Percentiles rank a stretch among this genome's conserved stretches.
Conservation (phyloP, 2,888 invertebrate species). For the Sialis lutaria region DNA sequence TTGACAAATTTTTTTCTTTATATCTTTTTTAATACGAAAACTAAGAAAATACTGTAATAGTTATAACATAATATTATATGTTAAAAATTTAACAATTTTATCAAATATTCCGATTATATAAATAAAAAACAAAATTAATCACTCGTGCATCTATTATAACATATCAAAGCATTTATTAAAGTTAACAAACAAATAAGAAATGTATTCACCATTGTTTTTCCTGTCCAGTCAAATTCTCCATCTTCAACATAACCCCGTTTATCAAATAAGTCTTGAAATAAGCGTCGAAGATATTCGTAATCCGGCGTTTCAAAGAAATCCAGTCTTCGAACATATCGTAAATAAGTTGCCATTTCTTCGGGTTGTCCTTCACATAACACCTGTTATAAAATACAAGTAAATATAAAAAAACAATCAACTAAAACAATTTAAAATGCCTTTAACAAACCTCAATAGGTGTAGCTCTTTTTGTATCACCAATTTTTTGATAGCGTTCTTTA, state of each 20-base stretch:
- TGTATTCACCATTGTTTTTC: constrained; percentile 30
- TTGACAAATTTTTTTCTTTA: too few species aligned
- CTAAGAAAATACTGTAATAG: too few species aligned
- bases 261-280: constrained; percentile 86
- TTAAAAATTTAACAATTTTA: too few species aligned
- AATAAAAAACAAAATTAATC: too few species aligned
- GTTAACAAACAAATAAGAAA: constrained; percentile 19
- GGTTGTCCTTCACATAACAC: constrained; percentile 70
- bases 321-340: constrained; percentile 88
- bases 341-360: constrained; percentile 95
- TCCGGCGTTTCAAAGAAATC: constrained; percentile 99
- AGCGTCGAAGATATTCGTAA: constrained; percentile 93
- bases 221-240: constrained; percentile 92
- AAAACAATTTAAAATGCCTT: neutral
- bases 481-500: constrained; percentile 99
- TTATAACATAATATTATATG: too few species aligned
- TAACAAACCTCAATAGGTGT: constrained; percentile 81
- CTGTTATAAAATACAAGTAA: constrained; percentile 19
- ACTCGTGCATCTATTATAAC: neutral
- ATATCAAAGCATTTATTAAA: constrained; percentile 15
- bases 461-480: constrained; percentile 98
- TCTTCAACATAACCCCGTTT: constrained; percentile 75
- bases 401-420: constrained; percentile 3
- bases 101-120: too few species aligned
- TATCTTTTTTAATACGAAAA: too few species aligned